Evolutionary conservation across 2,113 vertebrate species (phyloP), one percentile per base, ranked within the genome.

Genomic region (Baryphthengus martii): DNA sequence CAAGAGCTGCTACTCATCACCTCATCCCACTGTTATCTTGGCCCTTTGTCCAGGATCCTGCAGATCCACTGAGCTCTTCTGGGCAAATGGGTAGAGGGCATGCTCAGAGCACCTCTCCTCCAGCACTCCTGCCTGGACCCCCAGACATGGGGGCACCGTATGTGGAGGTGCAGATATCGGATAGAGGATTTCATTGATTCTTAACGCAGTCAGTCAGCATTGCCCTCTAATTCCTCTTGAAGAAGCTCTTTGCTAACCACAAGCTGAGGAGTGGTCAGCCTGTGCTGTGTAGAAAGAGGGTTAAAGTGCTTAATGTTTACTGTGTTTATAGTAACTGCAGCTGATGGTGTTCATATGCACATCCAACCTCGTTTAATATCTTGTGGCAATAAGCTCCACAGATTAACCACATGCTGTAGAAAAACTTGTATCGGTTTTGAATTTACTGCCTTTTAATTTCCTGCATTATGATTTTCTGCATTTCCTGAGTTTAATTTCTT

Each of bases 371-470:
- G 37, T 88, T 93, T 56, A 77, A 81, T 52, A 71, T 77, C 78
- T 67, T 39, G 50, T 56, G 31, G 94, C 92, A 91, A n/a, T 80
- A 70, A 96, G 85, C 85, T 80, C 72, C 85, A 80, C 82, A 85
- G 93, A 75, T 89, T 33, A 96, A 85, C 88, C 91, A 80, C 79
- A 74, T 4, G 5, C 82, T 86, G 52, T 25, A 93, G 81, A 61
- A 88, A 79, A 92, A 56, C 88, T 78, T 47, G 55, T 37, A 11
- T 71, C 1, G 1, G 16, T 73, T 88, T 9, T 4, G 88, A 83
- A 94, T 95, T 88, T 86, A 71, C 93, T 94, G 93, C 91, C 72
- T 86, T 93, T 96, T 91, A 80, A 91, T 97, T 90, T 93, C 95
- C 92, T 96, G 91, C 88, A 67, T 88, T 90, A 74, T 52, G 85